Evolutionary conservation across 2,113 vertebrate genomes (phyloP).

Genomic region (Chaenogobius annularis): DNA sequence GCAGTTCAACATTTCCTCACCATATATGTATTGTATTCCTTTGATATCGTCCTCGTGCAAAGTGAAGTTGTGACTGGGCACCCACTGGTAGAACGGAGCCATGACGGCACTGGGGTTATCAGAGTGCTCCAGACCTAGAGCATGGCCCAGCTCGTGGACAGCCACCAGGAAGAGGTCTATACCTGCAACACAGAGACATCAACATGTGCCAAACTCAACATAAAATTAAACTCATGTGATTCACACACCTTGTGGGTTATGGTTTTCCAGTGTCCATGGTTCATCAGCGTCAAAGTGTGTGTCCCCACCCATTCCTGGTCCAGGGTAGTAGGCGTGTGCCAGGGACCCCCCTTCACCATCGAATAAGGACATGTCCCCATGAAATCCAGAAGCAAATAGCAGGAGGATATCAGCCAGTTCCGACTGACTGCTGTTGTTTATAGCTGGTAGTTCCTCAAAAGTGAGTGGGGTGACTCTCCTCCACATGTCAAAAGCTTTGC

Average conservation of each 20-base stretch:
- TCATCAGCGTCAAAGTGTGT: slow-evolving; percentile 94
- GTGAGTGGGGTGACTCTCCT: slow-evolving; percentile 83
- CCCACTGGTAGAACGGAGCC: slow-evolving; percentile 97
- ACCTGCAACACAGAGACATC: slow-evolving; percentile 67
- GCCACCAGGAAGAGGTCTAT: slow-evolving; percentile 92
- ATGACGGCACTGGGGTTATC: slow-evolving; percentile 89
- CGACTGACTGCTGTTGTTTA: slow-evolving; percentile 79
- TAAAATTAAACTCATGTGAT: background rate
- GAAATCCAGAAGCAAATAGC: slow-evolving; percentile 94
- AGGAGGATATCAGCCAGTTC: slow-evolving; percentile 88
- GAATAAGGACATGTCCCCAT: slow-evolving; percentile 95
- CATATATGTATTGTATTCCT: slow-evolving; percentile 94
- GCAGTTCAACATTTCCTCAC: slow-evolving; percentile 63
- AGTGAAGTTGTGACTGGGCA: slow-evolving; percentile 88
- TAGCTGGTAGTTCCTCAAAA: slow-evolving; percentile 84
- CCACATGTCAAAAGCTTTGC: slow-evolving; percentile 87
- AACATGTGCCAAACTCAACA: background rate
- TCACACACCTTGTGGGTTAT: slow-evolving; percentile 82
- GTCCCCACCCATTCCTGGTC: slow-evolving; percentile 92
- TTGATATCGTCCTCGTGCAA: slow-evolving; percentile 88
- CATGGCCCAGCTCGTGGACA: slow-evolving; percentile 90
- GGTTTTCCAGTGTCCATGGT: slow-evolving; percentile 90
- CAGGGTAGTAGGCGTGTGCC: slow-evolving; percentile 94
- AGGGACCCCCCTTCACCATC: slow-evolving; percentile 92
- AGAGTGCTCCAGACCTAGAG: slow-evolving; percentile 93